A percentile compares a stretch with the other conserved stretches of the same genome.
Evolutionary conservation across 2,888 invertebrate genomes (phyloP).

Genomic region (Axea sp.): DNA sequence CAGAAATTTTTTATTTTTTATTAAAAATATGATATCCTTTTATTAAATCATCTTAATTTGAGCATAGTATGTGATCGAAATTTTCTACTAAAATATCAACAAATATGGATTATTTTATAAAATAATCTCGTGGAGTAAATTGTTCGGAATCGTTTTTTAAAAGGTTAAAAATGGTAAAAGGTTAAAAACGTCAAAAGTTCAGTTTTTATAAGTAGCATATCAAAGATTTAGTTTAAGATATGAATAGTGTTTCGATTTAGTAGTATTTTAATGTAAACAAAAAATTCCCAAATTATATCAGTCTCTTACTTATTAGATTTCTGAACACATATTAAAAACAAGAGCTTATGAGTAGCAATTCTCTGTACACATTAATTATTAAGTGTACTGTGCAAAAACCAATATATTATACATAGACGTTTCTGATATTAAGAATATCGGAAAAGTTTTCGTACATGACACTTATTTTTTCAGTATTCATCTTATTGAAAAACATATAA

Average conservation of each 20-base stretch:
- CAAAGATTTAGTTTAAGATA: slow-evolving; percentile 39
- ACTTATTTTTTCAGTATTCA: no score
- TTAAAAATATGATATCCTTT: slow-evolving; percentile 23
- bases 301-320: slow-evolving; percentile 22
- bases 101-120: slow-evolving; percentile 7
- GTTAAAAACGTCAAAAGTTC: slow-evolving; percentile 41
- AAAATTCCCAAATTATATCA: slow-evolving; percentile 43
- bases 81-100: no score
- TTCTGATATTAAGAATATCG: no score
- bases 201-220: slow-evolving; percentile 32
- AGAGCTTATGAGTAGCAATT: background rate
- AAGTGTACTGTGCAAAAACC: no score
- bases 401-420: no score
- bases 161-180: slow-evolving; percentile 25
- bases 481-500: no score
- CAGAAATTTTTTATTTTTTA: no score
- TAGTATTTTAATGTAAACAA: background rate
- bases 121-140: slow-evolving; percentile 13
- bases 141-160: slow-evolving; percentile 8
- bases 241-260: slow-evolving; percentile 25
- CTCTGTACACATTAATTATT: slow-evolving; percentile 16
- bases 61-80: no score
- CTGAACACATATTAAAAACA: background rate
- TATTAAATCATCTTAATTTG: no score
- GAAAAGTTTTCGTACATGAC: no score